Conservation (phyloP, 2,888 invertebrate species). For the Panorpa germanica region DNA sequence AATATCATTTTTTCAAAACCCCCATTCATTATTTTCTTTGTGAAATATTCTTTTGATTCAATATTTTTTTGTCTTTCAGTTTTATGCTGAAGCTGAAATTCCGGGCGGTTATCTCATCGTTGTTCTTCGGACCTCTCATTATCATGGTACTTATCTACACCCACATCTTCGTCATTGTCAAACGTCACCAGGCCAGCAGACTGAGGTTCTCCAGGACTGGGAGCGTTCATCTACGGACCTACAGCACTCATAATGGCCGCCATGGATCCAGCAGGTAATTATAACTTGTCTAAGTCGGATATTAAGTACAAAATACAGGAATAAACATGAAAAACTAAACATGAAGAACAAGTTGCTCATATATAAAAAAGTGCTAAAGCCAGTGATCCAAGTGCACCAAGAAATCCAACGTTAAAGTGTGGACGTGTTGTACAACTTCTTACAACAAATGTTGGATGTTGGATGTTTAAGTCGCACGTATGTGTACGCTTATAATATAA, state of each 20-base stretch:
- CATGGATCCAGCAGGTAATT: slow-evolving; percentile 15
- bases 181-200: slow-evolving; percentile 29
- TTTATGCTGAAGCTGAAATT: slow-evolving; percentile 25
- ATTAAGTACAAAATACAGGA: no score
- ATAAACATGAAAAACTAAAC: no score
- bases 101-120: slow-evolving; percentile 27
- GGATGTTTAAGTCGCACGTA: no score
- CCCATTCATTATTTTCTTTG: neutral
- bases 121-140: slow-evolving; percentile 35
- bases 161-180: slow-evolving; percentile 36
- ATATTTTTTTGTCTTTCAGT: slow-evolving; percentile 15
- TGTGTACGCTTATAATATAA: no score
- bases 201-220: slow-evolving; percentile 23
- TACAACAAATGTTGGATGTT: no score
- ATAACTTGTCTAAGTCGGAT: slow-evolving; percentile 2
- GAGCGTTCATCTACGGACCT: slow-evolving; percentile 17
- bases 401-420: no score
- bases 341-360: no score
- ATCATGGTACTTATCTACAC: slow-evolving; percentile 37
- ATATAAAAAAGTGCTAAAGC: no score
- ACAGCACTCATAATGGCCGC: slow-evolving; percentile 13
- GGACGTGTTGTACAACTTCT: no score
- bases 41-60: neutral
- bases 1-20: neutral
- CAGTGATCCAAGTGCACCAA: no score